These are phyloP conservation scores for Tympanuchus pallidicinctus DNA, from an alignment of 2,113 vertebrate species.

Conservation along the genomic window DNA sequence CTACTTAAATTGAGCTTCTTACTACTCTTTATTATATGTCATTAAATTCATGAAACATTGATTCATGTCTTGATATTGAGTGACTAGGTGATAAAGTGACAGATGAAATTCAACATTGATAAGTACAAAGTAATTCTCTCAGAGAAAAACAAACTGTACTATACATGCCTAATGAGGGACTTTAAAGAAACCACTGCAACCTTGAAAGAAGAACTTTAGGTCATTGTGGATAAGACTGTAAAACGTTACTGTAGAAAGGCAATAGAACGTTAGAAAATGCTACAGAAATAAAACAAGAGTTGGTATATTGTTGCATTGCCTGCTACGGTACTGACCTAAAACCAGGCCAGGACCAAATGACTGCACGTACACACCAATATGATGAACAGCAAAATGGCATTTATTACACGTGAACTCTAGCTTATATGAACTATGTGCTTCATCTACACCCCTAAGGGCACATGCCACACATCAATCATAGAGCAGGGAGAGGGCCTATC, in stretches of 20 bases:
- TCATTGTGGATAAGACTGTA: background rate
- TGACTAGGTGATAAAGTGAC: slow-evolving; percentile 20
- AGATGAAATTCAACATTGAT: background rate
- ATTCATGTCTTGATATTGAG: slow-evolving; percentile 19
- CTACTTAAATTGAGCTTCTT: slow-evolving; percentile 19
- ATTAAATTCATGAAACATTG: slow-evolving; percentile 46
- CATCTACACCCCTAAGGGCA: too few relatives aligned
- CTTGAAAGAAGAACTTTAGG: background rate
- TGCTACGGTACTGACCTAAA: too few relatives aligned
- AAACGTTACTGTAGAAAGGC: background rate
- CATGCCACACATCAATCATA: too few relatives aligned
- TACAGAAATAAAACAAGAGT: background rate
- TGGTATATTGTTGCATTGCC: too few relatives aligned
- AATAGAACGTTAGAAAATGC: background rate
- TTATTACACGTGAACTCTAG: too few relatives aligned
- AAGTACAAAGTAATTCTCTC: slow-evolving; percentile 9
- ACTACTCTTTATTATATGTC: background rate
- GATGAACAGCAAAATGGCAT: too few relatives aligned
- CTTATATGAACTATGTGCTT: too few relatives aligned
- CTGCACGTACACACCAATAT: too few relatives aligned
- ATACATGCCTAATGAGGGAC: background rate
- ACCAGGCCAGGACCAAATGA: too few relatives aligned
- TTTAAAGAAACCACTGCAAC: background rate
- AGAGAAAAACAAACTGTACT: background rate
- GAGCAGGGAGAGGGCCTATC: too few relatives aligned